phyloP scores from a whole-genome alignment of 2,797 vertebrate genomes.

The Propithecus perrieri region DNA sequence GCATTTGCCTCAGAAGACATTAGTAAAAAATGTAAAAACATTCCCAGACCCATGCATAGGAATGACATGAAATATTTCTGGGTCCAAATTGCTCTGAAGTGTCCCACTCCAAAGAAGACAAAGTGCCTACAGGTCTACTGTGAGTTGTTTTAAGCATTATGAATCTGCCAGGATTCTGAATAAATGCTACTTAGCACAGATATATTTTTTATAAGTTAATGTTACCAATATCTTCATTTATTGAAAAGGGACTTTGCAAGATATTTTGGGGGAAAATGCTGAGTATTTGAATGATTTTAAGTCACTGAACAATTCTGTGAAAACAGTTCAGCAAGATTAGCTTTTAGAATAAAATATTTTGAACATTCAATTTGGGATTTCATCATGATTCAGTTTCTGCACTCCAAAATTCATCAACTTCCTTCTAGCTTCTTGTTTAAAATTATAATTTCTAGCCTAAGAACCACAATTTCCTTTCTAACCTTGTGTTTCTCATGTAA shows the following conservation, averaged over 20 bases:
- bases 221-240: neutral
- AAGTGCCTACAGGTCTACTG: neutral
- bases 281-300: slow-evolving; percentile 14
- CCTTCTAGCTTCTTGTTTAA: slow-evolving; percentile 60
- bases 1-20: neutral
- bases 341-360: neutral
- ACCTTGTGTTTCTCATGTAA: slow-evolving; percentile 60
- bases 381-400: slow-evolving; percentile 34
- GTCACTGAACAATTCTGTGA: neutral
- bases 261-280: neutral
- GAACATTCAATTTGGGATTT: slow-evolving; percentile 51
- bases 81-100: too few species aligned
- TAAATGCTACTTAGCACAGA: neutral
- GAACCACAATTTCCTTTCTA: slow-evolving; percentile 56
- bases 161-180: neutral
- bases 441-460: slow-evolving; percentile 63
- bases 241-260: neutral
- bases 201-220: neutral
- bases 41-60: fast-evolving
- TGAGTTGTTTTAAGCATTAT: neutral
- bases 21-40: neutral
- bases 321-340: neutral
- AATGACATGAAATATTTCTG: neutral
- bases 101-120: neutral
- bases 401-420: neutral